phyloP scores from a whole-genome alignment of 2,888 invertebrate genomes.

The Spialia ferax region DNA sequence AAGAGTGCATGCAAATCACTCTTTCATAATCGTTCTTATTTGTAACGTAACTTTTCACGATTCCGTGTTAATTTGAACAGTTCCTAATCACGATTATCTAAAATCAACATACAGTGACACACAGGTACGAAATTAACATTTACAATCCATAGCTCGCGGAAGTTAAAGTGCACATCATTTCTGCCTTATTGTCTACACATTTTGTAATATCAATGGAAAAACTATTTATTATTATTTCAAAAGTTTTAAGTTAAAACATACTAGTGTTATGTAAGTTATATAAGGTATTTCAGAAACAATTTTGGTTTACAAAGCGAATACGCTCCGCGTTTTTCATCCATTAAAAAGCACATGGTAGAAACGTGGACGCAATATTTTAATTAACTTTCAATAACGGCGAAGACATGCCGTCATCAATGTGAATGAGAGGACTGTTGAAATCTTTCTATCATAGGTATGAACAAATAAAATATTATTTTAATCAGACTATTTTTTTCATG shows the following conservation, averaged over 20 bases:
- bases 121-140: not conserved
- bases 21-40: too few relatives aligned
- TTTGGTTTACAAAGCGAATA: slow-evolving; percentile 30
- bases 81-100: not conserved
- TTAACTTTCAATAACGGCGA: slow-evolving; percentile 23
- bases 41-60: not conserved
- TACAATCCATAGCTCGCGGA: not conserved
- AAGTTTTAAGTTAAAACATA: not conserved
- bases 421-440: slow-evolving; percentile 9
- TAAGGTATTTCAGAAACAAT: slow-evolving; percentile 17
- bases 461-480: not conserved
- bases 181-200: slow-evolving; percentile 35
- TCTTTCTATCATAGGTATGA: not conserved
- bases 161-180: slow-evolving; percentile 6
- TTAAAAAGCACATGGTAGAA: slow-evolving; percentile 40
- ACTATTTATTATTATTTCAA: slow-evolving; percentile 8
- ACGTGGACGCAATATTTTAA: slow-evolving; percentile 46
- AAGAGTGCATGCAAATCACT: too few relatives aligned
- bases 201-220: not conserved
- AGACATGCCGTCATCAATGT: slow-evolving; percentile 7
- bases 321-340: slow-evolving; percentile 40
- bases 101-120: not conserved
- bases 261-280: too few relatives aligned
- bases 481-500: not conserved
- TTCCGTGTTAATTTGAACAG: not conserved